Percentiles rank a stretch among this genome's conserved stretches.
These are phyloP conservation scores for Invenusta paracnida DNA, from an alignment of 2,888 invertebrate genomes.

Conservation along the genomic window DNA sequence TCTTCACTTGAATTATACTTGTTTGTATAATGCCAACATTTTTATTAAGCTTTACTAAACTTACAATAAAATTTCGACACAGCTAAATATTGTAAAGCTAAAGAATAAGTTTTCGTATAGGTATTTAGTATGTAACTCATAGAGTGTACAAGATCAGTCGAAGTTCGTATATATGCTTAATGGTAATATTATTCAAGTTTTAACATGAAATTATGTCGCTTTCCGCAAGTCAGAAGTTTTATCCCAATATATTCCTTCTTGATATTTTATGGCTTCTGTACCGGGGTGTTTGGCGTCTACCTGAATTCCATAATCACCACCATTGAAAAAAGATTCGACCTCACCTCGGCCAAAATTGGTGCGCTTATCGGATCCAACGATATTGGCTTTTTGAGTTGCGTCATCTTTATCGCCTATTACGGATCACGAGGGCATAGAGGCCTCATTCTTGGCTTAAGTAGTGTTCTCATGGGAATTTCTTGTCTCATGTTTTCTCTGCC, in stretches of 20 bases:
- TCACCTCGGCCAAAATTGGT: constrained; percentile 27
- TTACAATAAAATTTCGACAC: too few species aligned
- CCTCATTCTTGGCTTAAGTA: constrained; percentile 5
- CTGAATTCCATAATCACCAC: constrained; percentile 27
- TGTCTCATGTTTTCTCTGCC: constrained; percentile 33
- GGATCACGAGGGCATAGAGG: not conserved
- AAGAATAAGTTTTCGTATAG: too few species aligned
- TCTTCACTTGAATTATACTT: too few species aligned
- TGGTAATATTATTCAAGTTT: too few species aligned
- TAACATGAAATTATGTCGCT: too few species aligned
- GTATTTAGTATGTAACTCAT: too few species aligned
- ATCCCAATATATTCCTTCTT: not conserved
- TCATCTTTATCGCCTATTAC: constrained; percentile 39
- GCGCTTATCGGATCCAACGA: constrained; percentile 18
- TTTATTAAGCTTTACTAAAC: too few species aligned
- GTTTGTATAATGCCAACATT: too few species aligned
- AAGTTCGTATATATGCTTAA: too few species aligned
- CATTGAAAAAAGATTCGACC: constrained; percentile 35
- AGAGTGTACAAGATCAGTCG: too few species aligned
- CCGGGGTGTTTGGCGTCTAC: not conserved
- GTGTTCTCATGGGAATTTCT: not conserved
- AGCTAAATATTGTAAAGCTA: too few species aligned
- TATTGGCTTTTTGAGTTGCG: constrained; percentile 36
- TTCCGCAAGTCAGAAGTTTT: too few species aligned
- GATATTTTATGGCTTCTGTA: not conserved